Percentiles rank a stretch among this genome's conserved stretches.
These are phyloP conservation scores for Pachypeltis micranthus DNA, from an alignment of 1,140 invertebrate species.

Conservation along the genomic window DNA sequence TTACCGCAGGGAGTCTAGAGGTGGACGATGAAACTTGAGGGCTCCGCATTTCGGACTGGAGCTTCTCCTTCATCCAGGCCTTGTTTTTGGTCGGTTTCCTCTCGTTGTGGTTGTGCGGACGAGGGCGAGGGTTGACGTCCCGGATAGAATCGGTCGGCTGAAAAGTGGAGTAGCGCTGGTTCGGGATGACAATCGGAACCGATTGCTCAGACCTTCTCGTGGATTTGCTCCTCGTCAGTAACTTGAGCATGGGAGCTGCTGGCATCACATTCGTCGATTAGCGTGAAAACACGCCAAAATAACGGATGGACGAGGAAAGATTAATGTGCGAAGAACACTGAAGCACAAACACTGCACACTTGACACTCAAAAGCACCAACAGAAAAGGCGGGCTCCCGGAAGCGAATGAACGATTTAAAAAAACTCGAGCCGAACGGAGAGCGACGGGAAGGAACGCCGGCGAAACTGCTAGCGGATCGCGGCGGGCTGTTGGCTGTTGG, in stretches of 20 bases:
- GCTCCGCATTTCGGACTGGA: slow-evolving; percentile 13
- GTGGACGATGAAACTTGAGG: slow-evolving; percentile 2
- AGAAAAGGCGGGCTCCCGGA: no score
- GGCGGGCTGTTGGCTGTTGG: no score
- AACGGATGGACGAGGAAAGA: no score
- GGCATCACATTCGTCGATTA: slow-evolving; percentile 18
- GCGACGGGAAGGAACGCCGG: no score
- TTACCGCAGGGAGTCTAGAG: background rate
- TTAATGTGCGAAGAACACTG: no score
- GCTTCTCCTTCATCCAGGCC: slow-evolving; percentile 13
- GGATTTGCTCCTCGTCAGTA: slow-evolving; percentile 14
- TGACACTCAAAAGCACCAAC: no score
- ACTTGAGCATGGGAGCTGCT: slow-evolving; percentile 18
- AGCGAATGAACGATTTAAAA: no score
- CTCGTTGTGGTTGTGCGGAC: background rate
- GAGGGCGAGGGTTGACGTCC: background rate
- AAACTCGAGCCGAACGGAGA: no score
- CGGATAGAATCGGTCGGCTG: no score
- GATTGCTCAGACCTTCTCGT: slow-evolving; percentile 11
- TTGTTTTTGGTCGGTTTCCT: slow-evolving; percentile 15
- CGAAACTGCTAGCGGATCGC: no score
- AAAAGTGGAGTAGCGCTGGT: slow-evolving; percentile 4
- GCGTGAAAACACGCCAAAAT: no score
- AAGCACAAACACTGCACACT: no score
- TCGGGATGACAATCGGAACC: slow-evolving; percentile 13